Percentiles rank a stretch among this genome's conserved stretches.
phyloP scores from a whole-genome alignment of 2,888 invertebrate species.

The Limenitis camilla region DNA sequence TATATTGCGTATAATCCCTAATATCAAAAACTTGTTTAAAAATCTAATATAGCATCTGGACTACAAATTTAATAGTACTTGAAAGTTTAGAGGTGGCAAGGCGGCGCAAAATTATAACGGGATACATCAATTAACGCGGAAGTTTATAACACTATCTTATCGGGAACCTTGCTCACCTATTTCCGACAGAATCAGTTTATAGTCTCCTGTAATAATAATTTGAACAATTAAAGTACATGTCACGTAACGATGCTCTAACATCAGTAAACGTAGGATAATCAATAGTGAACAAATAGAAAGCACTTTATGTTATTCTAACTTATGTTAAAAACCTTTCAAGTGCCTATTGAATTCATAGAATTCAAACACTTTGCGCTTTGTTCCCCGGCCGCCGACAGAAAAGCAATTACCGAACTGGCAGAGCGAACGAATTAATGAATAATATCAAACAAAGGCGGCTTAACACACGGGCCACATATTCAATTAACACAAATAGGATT shows the following conservation, averaged over 20 bases:
- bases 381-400: conserved; percentile 12
- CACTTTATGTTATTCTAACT: not conserved
- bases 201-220: not conserved
- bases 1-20: too few relatives aligned
- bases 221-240: not conserved
- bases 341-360: not conserved
- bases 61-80: conserved; percentile 11
- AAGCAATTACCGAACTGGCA: conserved; percentile 20
- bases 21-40: too few relatives aligned
- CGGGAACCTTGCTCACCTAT: conserved; percentile 2
- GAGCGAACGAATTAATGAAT: conserved; percentile 32
- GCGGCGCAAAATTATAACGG: conserved; percentile 24
- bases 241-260: conserved; percentile 1
- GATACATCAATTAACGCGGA: conserved; percentile 30
- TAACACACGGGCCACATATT: conserved; percentile 43
- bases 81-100: conserved; percentile 15
- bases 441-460: conserved; percentile 40
- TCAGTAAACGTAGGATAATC: not conserved
- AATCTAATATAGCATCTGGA: too few relatives aligned
- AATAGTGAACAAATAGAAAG: not conserved
- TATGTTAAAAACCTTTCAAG: not conserved
- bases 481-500: conserved; percentile 61
- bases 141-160: conserved; percentile 18
- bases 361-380: conserved; percentile 2
- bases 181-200: conserved; percentile 5